phyloP scores from a whole-genome alignment of 2,113 vertebrate species.

The Erythrolamprus reginae region DNA sequence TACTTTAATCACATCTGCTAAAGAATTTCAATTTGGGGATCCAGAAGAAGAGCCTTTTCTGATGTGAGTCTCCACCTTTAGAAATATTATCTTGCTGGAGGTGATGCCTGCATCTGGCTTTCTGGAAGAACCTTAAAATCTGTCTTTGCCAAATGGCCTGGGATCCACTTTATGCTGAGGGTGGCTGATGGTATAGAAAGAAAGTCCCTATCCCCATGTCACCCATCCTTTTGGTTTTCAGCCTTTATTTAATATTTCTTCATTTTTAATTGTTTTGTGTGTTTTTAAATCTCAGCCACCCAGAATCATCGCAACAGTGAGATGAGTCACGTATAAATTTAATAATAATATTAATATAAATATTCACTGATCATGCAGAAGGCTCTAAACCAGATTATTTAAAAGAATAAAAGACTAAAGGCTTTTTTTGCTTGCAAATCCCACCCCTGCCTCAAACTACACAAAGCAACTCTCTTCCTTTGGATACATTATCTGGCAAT shows the following conservation, averaged over 20 bases:
- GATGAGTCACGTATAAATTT: not conserved
- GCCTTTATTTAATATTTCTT: not conserved
- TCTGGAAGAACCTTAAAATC: not conserved
- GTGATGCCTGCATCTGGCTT: not conserved
- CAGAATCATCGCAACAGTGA: not conserved
- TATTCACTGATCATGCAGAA: not conserved
- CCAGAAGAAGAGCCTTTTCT: not conserved
- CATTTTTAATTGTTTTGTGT: not conserved
- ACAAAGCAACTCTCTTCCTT: not conserved
- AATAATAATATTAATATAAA: not conserved
- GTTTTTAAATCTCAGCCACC: not conserved
- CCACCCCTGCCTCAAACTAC: not conserved
- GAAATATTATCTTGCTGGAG: not conserved
- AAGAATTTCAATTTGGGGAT: not conserved
- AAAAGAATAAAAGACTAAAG: not conserved
- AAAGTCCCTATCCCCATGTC: not conserved
- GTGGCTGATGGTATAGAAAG: not conserved
- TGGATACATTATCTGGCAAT: not conserved
- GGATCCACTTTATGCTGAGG: not conserved
- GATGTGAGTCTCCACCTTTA: not conserved
- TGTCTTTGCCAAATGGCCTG: not conserved
- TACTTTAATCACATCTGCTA: not conserved
- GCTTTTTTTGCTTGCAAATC: not conserved
- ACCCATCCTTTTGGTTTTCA: not conserved
- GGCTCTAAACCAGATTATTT: not conserved